phyloP scores from a whole-genome alignment of 2,113 vertebrate genomes.

The Oxygymnocypris stewartii region DNA sequence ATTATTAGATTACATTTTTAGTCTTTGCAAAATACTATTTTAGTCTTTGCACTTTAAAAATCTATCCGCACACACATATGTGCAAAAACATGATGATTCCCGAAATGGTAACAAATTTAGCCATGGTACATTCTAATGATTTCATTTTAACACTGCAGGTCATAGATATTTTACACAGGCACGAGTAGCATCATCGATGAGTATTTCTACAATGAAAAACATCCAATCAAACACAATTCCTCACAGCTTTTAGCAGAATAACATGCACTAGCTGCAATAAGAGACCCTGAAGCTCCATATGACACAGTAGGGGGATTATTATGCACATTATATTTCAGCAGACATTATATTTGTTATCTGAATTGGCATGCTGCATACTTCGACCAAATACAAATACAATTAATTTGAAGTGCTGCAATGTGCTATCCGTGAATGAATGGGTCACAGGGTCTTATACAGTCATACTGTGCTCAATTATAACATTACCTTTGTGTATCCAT shows the following conservation, averaged over 20 bases:
- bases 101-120: neutral
- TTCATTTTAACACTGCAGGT: neutral
- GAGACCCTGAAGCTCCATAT: neutral
- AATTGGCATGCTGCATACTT: neutral
- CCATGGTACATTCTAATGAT: no score
- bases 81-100: no score
- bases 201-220: slow-evolving; percentile 1
- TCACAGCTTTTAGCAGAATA: neutral
- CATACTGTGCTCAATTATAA: neutral
- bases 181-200: neutral
- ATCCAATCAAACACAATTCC: neutral
- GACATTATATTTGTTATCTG: neutral
- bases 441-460: neutral
- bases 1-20: no score
- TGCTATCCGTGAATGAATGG: neutral
- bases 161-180: neutral
- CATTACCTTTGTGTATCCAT: neutral
- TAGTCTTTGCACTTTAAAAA: no score
- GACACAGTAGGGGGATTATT: neutral
- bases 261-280: neutral
- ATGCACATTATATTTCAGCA: neutral
- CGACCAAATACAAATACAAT: neutral
- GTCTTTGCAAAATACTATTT: no score
- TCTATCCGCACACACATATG: no score
- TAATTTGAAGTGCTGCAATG: neutral